phyloP scores from a whole-genome alignment of 2,888 invertebrate species.

The Catocala fraxini region DNA sequence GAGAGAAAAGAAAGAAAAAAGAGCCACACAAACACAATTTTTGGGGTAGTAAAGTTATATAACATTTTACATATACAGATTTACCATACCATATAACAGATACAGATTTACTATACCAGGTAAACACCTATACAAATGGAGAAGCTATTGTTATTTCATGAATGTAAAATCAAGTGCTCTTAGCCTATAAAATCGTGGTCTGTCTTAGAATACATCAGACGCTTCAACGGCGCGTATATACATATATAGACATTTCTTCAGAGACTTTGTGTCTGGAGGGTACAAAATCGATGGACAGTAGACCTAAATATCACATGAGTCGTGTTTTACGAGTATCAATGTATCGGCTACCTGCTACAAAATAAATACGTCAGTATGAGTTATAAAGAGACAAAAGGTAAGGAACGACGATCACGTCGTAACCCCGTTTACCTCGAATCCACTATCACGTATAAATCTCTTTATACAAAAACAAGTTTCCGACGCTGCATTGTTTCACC shows the following conservation, averaged over 20 bases:
- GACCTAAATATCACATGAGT: slow-evolving; percentile 42
- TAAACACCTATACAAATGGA: neutral
- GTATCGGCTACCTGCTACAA: slow-evolving; percentile 32
- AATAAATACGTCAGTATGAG: slow-evolving; percentile 41
- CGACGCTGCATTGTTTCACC: slow-evolving; percentile 40
- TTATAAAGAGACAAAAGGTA: slow-evolving; percentile 43
- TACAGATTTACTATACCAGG: neutral
- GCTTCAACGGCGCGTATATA: slow-evolving; percentile 17
- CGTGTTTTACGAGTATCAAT: slow-evolving; percentile 41
- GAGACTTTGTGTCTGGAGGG: slow-evolving; percentile 34
- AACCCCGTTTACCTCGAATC: slow-evolving; percentile 39
- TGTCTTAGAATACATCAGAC: slow-evolving; percentile 15
- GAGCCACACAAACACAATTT: no score
- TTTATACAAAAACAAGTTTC: slow-evolving; percentile 40
- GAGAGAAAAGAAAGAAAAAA: no score
- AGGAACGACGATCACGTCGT: slow-evolving; percentile 36
- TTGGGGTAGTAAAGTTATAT: no score
- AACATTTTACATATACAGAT: no score
- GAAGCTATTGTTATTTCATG: slow-evolving; percentile 8
- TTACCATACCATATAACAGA: no score
- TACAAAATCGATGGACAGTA: slow-evolving; percentile 44
- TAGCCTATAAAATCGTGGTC: slow-evolving; percentile 16
- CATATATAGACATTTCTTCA: slow-evolving; percentile 21
- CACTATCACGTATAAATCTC: slow-evolving; percentile 46
- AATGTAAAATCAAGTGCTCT: slow-evolving; percentile 16